Percentiles rank a stretch among this genome's conserved stretches.
These are phyloP conservation scores for Limnephilus rhombicus DNA, from an alignment of 2,888 invertebrate species.

Conservation along the genomic window DNA sequence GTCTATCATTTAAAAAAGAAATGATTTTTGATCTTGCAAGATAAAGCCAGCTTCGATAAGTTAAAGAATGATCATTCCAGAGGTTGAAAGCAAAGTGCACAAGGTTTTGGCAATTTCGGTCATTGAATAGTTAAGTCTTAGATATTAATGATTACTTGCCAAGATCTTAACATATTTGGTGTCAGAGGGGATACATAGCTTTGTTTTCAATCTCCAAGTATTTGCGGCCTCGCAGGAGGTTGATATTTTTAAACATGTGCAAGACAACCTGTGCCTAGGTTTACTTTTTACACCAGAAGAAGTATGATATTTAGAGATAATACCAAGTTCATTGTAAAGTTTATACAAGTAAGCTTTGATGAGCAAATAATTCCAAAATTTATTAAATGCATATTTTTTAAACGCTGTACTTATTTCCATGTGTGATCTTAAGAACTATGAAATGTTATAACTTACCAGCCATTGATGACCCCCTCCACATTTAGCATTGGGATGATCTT, in stretches of 20 bases:
- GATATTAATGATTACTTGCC: conserved; percentile 66
- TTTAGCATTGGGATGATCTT: conserved; percentile 94
- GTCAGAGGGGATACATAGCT: conserved; percentile 61
- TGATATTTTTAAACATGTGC: conserved; percentile 10
- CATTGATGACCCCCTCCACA: conserved; percentile 92
- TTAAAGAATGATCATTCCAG: conserved; percentile 59
- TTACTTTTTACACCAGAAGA: conserved; percentile 42
- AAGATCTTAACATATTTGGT: conserved; percentile 63
- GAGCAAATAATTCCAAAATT: conserved; percentile 53
- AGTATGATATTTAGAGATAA: conserved; percentile 32
- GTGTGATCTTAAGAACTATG: not conserved
- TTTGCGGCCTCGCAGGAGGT: not conserved
- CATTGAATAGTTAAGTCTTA: conserved; percentile 60
- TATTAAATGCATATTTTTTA: conserved; percentile 56
- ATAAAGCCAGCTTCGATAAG: conserved; percentile 39
- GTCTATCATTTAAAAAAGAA: conserved; percentile 9
- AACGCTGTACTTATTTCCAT: not conserved
- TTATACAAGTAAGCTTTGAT: conserved; percentile 26
- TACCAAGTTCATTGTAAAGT: conserved; percentile 43
- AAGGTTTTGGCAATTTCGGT: conserved; percentile 65
- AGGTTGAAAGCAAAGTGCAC: conserved; percentile 54
- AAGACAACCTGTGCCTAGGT: not conserved
- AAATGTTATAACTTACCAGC: conserved; percentile 81
- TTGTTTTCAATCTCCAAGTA: conserved; percentile 53
- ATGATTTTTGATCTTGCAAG: conserved; percentile 24